Percentiles rank a stretch among this genome's conserved stretches.
Evolutionary conservation across 2,113 vertebrate species (phyloP).

Genomic region (Chloroceryle aenea): DNA sequence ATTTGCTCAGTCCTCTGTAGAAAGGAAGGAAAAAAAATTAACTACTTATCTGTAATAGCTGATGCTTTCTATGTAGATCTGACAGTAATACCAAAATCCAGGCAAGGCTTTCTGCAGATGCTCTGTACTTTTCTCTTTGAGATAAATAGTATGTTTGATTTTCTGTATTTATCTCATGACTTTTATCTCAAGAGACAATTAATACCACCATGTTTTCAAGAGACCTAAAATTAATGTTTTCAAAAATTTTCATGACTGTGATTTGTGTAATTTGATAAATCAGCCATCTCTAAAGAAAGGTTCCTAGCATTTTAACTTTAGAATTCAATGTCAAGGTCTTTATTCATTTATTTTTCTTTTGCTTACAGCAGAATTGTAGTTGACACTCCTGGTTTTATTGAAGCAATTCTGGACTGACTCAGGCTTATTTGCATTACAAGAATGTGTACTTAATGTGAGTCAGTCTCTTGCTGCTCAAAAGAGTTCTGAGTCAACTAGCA

Average conservation of each 20-base stretch:
- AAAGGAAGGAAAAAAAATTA: neutral
- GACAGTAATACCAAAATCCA: neutral
- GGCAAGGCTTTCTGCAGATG: neutral
- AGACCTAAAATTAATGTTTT: constrained; percentile 24
- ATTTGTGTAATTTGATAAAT: neutral
- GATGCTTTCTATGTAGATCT: neutral
- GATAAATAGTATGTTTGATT: neutral
- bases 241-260: neutral
- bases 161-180: neutral
- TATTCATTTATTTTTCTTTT: neutral
- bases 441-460: neutral
- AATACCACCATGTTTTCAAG: constrained; percentile 35
- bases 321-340: neutral
- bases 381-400: neutral
- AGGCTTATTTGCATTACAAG: neutral
- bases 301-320: neutral
- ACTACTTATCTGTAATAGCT: neutral
- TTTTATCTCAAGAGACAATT: constrained; percentile 34
- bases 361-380: neutral
- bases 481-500: neutral
- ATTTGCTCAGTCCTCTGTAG: neutral
- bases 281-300: neutral
- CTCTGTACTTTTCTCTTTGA: neutral
- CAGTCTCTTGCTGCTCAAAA: neutral
- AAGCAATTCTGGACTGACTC: neutral